Percentiles rank a stretch among this genome's conserved stretches.
Conservation (phyloP, 2,113 vertebrate species). For the Heliornis fulica region DNA sequence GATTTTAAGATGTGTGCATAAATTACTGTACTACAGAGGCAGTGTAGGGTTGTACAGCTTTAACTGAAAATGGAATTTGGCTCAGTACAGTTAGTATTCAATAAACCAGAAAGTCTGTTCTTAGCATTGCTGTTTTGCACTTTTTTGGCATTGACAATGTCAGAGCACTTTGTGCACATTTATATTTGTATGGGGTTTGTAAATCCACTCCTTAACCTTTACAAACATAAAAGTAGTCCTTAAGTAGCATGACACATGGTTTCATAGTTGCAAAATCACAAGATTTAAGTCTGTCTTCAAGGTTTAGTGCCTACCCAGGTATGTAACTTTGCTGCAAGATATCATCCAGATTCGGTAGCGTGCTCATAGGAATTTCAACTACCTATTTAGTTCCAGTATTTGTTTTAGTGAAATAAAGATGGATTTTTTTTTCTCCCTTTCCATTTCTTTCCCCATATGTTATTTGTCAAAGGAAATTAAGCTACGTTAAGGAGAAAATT, state of each 20-base stretch:
- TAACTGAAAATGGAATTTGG: background rate
- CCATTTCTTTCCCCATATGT: background rate
- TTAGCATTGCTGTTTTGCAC: background rate
- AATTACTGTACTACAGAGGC: background rate
- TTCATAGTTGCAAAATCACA: background rate
- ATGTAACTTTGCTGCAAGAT: background rate
- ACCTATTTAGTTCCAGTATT: background rate
- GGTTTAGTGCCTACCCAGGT: background rate
- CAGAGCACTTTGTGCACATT: background rate
- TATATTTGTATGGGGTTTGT: background rate
- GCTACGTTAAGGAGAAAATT: background rate
- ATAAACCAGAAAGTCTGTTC: background rate
- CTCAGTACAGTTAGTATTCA: background rate
- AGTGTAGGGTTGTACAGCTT: background rate
- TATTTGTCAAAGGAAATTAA: background rate
- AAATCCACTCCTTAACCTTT: background rate
- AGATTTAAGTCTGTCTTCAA: background rate
- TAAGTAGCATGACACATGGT: background rate
- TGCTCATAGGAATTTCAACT: background rate
- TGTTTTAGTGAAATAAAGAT: background rate
- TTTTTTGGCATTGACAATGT: background rate
- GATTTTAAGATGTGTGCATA: background rate
- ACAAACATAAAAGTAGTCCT: background rate
- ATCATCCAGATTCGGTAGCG: background rate
- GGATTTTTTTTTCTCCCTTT: rapidly evolving